Percentiles rank a stretch among this genome's conserved stretches.
phyloP scores from a whole-genome alignment of 2,888 invertebrate genomes.

The Drosophila limbata region DNA sequence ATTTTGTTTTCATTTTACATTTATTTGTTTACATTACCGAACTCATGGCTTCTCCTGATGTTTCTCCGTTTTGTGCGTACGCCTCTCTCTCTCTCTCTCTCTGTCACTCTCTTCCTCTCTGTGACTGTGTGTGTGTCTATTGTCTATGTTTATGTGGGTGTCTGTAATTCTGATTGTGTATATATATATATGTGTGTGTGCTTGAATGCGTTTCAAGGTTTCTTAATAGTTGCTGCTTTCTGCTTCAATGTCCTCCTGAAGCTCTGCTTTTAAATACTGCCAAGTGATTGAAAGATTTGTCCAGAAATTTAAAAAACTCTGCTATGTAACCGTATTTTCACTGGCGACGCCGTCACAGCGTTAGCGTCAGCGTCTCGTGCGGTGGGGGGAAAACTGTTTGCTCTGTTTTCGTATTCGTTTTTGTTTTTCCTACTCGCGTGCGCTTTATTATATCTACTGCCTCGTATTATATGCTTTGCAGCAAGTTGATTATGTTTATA shows the following conservation, averaged over 20 bases:
- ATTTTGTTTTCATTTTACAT: neutral
- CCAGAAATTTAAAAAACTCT: slow-evolving; percentile 5
- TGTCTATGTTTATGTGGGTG: slow-evolving; percentile 19
- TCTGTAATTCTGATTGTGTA: slow-evolving; percentile 1
- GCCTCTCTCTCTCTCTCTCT: slow-evolving; percentile 5
- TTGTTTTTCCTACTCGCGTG: slow-evolving; percentile 49
- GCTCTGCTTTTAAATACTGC: slow-evolving; percentile 11
- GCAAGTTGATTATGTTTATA: slow-evolving; percentile 39
- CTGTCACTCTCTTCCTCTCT: neutral
- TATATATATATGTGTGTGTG: slow-evolving; percentile 9
- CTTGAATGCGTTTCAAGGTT: slow-evolving; percentile 55
- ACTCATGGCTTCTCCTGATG: slow-evolving; percentile 57
- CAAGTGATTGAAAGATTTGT: slow-evolving; percentile 1
- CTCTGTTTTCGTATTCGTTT: slow-evolving; percentile 43
- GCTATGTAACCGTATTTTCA: slow-evolving; percentile 45
- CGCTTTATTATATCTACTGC: slow-evolving; percentile 27
- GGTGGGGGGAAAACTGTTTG: slow-evolving; percentile 43
- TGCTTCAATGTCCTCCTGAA: slow-evolving; percentile 44
- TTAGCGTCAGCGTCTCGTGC: slow-evolving; percentile 34
- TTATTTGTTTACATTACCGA: slow-evolving; percentile 73
- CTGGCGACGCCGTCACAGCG: slow-evolving; percentile 35
- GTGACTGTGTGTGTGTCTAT: slow-evolving; percentile 8
- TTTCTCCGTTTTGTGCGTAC: slow-evolving; percentile 29
- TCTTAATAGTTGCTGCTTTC: slow-evolving; percentile 28
- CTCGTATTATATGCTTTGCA: slow-evolving; percentile 18